A percentile compares a stretch with the other conserved stretches of the same genome.
Evolutionary conservation across 2,113 vertebrate species (phyloP).

Genomic region (Candoia aspera): DNA sequence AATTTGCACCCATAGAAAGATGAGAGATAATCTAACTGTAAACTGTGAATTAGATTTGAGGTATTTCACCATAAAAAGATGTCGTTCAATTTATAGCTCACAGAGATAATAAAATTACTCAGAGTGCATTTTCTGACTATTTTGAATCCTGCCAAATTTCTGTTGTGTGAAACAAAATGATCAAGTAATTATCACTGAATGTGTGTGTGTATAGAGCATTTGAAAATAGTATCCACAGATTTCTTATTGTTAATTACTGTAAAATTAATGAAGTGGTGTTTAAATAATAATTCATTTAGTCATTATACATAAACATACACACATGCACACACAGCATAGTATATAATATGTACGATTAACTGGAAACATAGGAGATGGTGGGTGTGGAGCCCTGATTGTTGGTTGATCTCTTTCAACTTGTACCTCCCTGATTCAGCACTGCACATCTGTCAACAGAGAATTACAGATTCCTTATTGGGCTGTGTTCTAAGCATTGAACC

Average conservation of each 20-base stretch:
- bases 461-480: not conserved
- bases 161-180: not conserved
- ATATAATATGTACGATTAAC: not conserved
- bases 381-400: not conserved
- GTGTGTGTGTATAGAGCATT: not conserved
- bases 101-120: not conserved
- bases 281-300: not conserved
- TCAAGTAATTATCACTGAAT: not conserved
- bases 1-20: too few relatives aligned
- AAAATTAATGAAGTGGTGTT: not conserved
- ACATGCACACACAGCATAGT: not conserved
- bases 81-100: not conserved
- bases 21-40: not conserved
- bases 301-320: not conserved
- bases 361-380: not conserved
- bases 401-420: not conserved
- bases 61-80: not conserved
- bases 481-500: not conserved
- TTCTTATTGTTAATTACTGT: constrained; percentile 5
- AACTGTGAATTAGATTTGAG: not conserved
- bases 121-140: not conserved
- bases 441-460: not conserved
- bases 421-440: not conserved
- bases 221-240: not conserved
- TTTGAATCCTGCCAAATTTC: not conserved